Evolutionary conservation across 1,140 invertebrate species (phyloP).

Genomic region (Eulimnadia texana): DNA sequence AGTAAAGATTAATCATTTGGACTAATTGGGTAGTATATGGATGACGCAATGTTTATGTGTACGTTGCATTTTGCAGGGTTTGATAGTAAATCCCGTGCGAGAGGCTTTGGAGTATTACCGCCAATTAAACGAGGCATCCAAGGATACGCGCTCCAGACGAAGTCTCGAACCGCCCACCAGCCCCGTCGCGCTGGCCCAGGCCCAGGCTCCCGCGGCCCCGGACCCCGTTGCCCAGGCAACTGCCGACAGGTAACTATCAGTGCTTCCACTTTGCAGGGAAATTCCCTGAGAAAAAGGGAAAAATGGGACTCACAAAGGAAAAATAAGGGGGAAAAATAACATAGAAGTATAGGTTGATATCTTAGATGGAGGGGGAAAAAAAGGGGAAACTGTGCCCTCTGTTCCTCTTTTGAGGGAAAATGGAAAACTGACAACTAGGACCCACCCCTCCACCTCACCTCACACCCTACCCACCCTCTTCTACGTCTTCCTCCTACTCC

Average conservation of each 20-base stretch:
- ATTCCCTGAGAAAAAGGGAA: too few relatives aligned
- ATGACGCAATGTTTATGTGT: neutral
- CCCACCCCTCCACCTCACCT: neutral
- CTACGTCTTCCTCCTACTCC: too few relatives aligned
- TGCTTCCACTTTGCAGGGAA: too few relatives aligned
- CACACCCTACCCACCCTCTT: too few relatives aligned
- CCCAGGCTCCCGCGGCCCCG: conserved; percentile 4
- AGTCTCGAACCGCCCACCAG: conserved; percentile 33
- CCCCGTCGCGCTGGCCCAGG: conserved; percentile 14
- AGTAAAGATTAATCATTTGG: too few relatives aligned
- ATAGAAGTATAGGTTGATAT: too few relatives aligned
- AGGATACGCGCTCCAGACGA: conserved; percentile 41
- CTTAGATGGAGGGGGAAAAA: conserved; percentile 5
- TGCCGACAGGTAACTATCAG: neutral
- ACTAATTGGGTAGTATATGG: too few relatives aligned
- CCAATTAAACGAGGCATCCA: conserved; percentile 45
- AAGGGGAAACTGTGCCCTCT: neutral
- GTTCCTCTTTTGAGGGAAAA: neutral
- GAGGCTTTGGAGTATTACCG: conserved; percentile 48
- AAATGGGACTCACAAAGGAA: too few relatives aligned
- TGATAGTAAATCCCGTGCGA: conserved; percentile 43
- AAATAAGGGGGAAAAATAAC: too few relatives aligned
- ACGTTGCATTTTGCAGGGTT: conserved; percentile 28
- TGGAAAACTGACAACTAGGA: neutral
- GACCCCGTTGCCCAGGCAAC: conserved; percentile 13